Percentiles rank a stretch among this genome's conserved stretches.
Evolutionary conservation across 2,113 vertebrate genomes (phyloP).

Genomic region (Synchiropus splendidus): DNA sequence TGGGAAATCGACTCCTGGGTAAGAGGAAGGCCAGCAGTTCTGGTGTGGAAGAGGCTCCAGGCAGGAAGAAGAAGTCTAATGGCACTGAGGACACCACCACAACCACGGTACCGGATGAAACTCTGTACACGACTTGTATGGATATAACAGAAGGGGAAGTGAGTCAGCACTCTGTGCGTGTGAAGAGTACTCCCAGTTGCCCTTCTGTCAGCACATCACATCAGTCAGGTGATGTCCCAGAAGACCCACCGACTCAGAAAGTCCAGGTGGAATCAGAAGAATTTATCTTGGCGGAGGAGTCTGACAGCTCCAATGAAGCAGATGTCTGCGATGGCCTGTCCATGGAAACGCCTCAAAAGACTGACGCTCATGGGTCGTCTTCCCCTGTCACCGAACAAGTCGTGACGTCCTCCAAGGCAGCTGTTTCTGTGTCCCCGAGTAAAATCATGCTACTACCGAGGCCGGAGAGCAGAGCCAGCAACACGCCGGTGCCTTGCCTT

Average conservation of each 20-base stretch:
- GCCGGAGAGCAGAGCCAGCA: not conserved
- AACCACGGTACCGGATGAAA: conserved; percentile 15
- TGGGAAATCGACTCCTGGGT: conserved; percentile 36
- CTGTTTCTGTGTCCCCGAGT: conserved; percentile 14
- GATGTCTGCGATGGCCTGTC: conserved; percentile 41
- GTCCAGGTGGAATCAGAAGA: conserved; percentile 1
- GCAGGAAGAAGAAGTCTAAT: conserved; percentile 12
- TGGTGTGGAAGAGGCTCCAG: conserved; percentile 20
- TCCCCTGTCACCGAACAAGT: conserved; percentile 7
- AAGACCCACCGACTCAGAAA: conserved; percentile 7
- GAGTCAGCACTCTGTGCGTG: conserved; percentile 1
- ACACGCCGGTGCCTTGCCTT: conserved; percentile 55
- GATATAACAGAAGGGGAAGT: not conserved
- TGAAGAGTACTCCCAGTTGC: not conserved
- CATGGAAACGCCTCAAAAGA: conserved; percentile 6
- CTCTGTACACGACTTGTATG: not conserved
- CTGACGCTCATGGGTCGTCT: conserved; percentile 6
- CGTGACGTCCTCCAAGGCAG: not conserved
- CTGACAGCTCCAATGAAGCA: conserved; percentile 33
- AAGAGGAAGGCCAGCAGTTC: conserved; percentile 48
- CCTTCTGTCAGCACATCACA: conserved; percentile 8
- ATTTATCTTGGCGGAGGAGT: conserved; percentile 2
- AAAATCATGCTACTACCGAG: not conserved
- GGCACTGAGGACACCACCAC: conserved; percentile 11
- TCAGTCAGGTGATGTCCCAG: not conserved